Evolutionary conservation across 2,113 vertebrate genomes (phyloP), one percentile per base, ranked within the genome.

Genomic region (Thomomys bottae): DNA sequence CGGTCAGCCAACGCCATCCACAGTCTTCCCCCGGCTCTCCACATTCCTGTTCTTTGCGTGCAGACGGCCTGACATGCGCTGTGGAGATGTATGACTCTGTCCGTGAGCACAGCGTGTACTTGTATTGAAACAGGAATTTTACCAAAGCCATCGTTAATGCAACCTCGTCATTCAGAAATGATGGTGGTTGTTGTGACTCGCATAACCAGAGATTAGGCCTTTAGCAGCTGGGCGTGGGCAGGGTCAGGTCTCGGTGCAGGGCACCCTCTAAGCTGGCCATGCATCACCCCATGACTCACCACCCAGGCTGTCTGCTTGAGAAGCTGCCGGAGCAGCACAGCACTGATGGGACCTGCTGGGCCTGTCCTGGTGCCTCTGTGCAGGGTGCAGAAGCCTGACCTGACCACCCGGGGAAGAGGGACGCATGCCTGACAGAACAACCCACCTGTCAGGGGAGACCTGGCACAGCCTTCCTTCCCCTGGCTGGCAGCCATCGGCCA

Each of bases 361-460:
- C 20, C n/a, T 34, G 15, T 64, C 84, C 15, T 11, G 2, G n/a
- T 0, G 9, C 36, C 64, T 34, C 61, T 18, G 26, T 1, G 36
- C 24, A 32, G 23, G 30, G 21, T 20, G 0, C 38, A 7, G 42
- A 30, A 26, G 34, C 78, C 12, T 1, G 26, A 17, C 84, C 73
- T 40, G n/a, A 63, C 78, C 2, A 14, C 12, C 17, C 9, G 18
- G 5, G 57, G 34, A 18, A 2, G 23, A 20, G 24, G 36, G 20
- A 36, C 8, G 4, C 3, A 6, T 10, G 6, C 17, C 0, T 6
- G 1, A 0, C 1, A 0, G 28, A 2, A 32, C 7, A 28, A 45
- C 28, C 34, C 80, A 0, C 8, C 57, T 3, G 11, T 40, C 78
- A 26, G 17, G 38, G 9, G 38, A 75, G 38, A n/a, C 3, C 0